Evolutionary conservation across 2,113 vertebrate species (phyloP).

Genomic region (Muscicapa adusta): DNA sequence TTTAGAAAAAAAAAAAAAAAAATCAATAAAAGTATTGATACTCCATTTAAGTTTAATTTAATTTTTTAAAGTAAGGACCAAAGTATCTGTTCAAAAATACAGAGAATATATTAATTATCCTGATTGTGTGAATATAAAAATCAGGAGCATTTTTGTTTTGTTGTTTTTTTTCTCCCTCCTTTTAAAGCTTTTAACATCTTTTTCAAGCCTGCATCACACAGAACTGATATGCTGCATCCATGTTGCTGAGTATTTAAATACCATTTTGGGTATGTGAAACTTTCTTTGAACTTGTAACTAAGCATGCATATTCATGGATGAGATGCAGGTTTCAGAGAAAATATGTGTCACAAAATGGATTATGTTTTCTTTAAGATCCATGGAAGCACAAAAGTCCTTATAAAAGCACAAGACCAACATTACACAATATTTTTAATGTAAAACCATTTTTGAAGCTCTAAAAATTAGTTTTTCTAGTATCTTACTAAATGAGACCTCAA

Average conservation of each 20-base stretch:
- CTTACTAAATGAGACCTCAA: neutral
- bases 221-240: neutral
- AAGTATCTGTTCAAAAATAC: neutral
- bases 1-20: neutral
- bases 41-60: neutral
- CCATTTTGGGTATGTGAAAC: neutral
- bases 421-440: neutral
- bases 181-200: neutral
- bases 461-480: accelerated
- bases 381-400: accelerated
- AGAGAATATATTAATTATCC: neutral
- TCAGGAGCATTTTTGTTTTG: accelerated
- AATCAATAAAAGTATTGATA: neutral
- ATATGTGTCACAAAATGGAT: neutral
- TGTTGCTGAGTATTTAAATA: neutral
- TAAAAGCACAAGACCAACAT: neutral
- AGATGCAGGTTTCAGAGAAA: neutral
- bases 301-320: neutral
- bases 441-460: neutral
- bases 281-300: neutral
- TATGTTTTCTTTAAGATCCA: neutral
- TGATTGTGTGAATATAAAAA: neutral
- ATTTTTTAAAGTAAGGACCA: neutral
- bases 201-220: neutral
- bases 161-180: neutral